Conservation (phyloP, 2,888 invertebrate species). For the Acholoe squamosa region DNA sequence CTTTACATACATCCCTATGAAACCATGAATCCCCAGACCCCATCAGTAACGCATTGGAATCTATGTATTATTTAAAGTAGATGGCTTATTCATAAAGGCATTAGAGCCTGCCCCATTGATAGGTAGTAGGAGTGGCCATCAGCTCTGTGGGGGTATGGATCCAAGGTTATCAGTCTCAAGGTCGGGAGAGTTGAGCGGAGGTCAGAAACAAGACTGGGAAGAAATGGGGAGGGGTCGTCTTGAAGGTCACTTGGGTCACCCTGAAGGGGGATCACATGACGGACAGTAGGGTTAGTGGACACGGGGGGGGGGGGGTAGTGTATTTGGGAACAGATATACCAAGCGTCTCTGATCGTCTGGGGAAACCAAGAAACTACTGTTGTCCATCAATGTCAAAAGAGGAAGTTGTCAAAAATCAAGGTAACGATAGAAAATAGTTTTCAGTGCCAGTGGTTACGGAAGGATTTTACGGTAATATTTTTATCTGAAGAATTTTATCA, state of each 20-base stretch:
- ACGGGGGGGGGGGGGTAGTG: not conserved
- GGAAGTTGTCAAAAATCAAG: no score
- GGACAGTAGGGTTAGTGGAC: not conserved
- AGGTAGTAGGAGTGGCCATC: not conserved
- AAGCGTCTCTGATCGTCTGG: no score
- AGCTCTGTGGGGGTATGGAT: not conserved
- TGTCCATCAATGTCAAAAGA: no score
- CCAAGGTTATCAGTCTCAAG: not conserved
- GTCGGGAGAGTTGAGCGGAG: not conserved
- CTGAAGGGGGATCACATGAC: not conserved
- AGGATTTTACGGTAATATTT: no score
- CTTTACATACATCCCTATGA: not conserved
- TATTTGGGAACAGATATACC: no score
- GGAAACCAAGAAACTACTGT: no score
- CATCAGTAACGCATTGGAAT: not conserved
- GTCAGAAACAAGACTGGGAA: not conserved
- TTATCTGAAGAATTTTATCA: no score
- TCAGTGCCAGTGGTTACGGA: no score
- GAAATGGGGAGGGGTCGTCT: not conserved
- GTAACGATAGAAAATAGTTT: no score
- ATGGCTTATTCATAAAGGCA: not conserved
- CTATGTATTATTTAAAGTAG: not conserved
- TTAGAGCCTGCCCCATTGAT: not conserved
- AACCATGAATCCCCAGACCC: not conserved
- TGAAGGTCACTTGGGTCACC: not conserved